phyloP scores from a whole-genome alignment of 1,140 invertebrate genomes.

The Pomacea maculata region DNA sequence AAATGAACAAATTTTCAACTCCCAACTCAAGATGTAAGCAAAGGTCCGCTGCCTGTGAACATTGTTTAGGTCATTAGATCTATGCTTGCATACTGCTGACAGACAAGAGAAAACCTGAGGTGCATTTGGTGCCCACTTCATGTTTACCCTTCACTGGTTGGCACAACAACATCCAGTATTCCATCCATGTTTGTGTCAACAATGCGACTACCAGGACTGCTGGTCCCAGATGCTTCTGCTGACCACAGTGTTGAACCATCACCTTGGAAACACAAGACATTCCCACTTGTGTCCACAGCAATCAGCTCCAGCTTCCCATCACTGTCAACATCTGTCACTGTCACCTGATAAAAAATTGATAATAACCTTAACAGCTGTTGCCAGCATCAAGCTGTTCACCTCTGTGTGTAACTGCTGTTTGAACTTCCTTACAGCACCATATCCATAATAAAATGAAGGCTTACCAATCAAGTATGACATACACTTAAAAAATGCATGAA shows the following conservation, averaged over 20 bases:
- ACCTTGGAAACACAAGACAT: slow-evolving; percentile 49
- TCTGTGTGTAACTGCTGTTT: neutral
- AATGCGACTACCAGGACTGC: slow-evolving; percentile 51
- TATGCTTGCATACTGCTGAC: too few species aligned
- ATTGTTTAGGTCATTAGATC: too few species aligned
- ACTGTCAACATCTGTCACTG: slow-evolving; percentile 50
- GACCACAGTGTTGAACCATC: slow-evolving; percentile 51
- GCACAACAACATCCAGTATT: slow-evolving; percentile 51
- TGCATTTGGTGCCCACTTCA: neutral
- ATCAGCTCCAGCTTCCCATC: slow-evolving; percentile 53
- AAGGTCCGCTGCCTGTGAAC: too few species aligned
- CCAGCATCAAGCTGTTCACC: too few species aligned
- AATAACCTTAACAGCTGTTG: neutral
- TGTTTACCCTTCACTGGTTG: slow-evolving; percentile 55
- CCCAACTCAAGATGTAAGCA: too few species aligned
- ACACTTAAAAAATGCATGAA: neutral
- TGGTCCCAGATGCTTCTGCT: slow-evolving; percentile 43
- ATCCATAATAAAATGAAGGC: neutral
- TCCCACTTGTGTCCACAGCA: slow-evolving; percentile 53
- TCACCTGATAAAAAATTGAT: slow-evolving; percentile 40
- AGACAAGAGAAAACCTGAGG: too few species aligned
- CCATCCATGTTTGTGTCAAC: slow-evolving; percentile 52
- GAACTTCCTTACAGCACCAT: neutral
- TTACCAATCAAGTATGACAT: neutral
- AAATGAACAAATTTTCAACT: too few species aligned